Evolutionary conservation across 1,140 invertebrate species (phyloP).

Genomic region (Drosophila oshimai): DNA sequence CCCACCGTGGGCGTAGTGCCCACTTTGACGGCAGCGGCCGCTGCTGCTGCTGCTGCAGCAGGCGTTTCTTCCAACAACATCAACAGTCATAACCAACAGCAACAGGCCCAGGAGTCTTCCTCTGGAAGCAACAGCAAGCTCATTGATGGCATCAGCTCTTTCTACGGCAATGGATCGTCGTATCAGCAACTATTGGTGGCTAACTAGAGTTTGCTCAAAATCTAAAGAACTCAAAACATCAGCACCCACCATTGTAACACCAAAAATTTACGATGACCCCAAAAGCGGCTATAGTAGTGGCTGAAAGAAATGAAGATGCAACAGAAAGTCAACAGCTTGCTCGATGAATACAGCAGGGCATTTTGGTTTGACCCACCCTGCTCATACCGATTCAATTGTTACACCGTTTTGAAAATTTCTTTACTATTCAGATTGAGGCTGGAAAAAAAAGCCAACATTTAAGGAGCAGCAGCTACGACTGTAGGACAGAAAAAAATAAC

Average conservation of each 20-base stretch:
- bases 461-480: background rate
- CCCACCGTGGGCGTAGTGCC: conserved; percentile 21
- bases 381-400: background rate
- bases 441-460: background rate
- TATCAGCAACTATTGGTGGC: conserved; percentile 81
- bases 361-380: no score
- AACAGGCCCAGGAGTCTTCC: background rate
- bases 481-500: no score
- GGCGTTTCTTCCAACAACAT: background rate
- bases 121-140: conserved; percentile 48
- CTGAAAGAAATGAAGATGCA: no score
- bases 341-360: background rate
- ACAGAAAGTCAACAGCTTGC: background rate
- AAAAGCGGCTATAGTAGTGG: no score
- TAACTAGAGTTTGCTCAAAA: conserved; percentile 56
- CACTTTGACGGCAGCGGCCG: background rate
- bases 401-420: background rate
- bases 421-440: background rate
- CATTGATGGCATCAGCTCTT: conserved; percentile 80
- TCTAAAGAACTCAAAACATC: background rate
- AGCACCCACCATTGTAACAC: background rate
- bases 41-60: background rate
- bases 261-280: background rate
- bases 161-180: conserved; percentile 68
- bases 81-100: background rate